These are phyloP conservation scores for Pachycephus smyrnensis DNA, from an alignment of 2,888 invertebrate species.

Conservation along the genomic window DNA sequence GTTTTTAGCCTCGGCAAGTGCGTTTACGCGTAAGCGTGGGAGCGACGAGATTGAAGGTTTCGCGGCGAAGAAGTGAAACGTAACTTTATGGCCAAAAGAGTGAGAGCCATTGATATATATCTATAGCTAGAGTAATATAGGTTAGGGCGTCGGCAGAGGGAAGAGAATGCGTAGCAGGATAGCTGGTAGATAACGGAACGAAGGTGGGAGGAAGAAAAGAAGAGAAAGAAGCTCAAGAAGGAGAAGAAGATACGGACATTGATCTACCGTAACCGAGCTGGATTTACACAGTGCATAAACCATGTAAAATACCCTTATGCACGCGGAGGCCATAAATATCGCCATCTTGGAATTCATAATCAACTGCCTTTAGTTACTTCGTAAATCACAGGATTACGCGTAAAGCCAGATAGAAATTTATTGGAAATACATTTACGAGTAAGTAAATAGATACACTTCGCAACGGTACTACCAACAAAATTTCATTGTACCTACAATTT, in stretches of 20 bases:
- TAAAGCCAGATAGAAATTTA: neutral
- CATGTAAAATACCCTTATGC: neutral
- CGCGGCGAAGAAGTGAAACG: neutral
- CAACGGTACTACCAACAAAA: neutral
- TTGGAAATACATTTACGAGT: neutral
- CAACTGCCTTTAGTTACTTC: neutral
- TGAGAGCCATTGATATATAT: neutral
- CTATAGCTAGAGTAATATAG: neutral
- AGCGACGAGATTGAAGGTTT: neutral
- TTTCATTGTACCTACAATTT: neutral
- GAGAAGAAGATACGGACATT: conserved; percentile 2
- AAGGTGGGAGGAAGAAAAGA: neutral
- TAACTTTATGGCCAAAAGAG: neutral
- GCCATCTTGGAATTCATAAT: conserved; percentile 6
- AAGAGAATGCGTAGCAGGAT: neutral
- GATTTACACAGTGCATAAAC: neutral
- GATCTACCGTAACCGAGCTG: conserved; percentile 5
- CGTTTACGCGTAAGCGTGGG: neutral
- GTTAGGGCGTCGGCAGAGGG: neutral
- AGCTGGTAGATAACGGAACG: neutral
- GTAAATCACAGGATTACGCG: neutral
- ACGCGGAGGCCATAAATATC: neutral
- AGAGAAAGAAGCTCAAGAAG: neutral
- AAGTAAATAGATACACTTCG: neutral
- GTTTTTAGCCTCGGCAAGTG: neutral